These are phyloP conservation scores for Hydrocynus forskahlii DNA, from an alignment of 2,797 vertebrate genomes.

Conservation along the genomic window DNA sequence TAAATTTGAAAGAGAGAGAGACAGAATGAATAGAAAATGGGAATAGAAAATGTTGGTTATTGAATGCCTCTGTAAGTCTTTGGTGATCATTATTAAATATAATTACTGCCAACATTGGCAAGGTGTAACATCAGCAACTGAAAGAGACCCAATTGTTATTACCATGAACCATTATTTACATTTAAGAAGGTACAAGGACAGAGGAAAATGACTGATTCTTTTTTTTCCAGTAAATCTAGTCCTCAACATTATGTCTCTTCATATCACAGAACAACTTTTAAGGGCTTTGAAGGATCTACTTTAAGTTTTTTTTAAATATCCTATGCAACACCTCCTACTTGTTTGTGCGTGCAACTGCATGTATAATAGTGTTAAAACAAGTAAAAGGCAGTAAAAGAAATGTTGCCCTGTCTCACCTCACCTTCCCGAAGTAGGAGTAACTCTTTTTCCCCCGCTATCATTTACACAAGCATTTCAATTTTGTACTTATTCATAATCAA, in stretches of 20 bases:
- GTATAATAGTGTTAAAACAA: neutral
- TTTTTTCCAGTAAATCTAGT: conserved; percentile 25
- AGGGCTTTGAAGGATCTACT: conserved; percentile 18
- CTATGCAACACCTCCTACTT: conserved; percentile 15
- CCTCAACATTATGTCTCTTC: neutral
- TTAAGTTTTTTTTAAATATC: conserved; percentile 17
- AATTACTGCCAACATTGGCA: conserved; percentile 74
- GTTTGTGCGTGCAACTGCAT: neutral
- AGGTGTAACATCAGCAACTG: conserved; percentile 62
- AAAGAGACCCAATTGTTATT: conserved; percentile 65
- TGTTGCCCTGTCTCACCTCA: no score
- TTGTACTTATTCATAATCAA: no score
- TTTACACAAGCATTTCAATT: neutral
- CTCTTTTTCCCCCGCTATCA: neutral
- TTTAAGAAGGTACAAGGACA: conserved; percentile 49
- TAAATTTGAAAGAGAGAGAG: conserved; percentile 65
- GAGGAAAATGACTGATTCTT: conserved; percentile 47
- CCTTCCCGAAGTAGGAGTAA: no score
- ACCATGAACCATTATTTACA: conserved; percentile 70
- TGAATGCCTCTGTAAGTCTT: conserved; percentile 63
- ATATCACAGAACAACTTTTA: no score
- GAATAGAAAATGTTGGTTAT: conserved; percentile 67
- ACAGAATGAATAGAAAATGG: conserved; percentile 65
- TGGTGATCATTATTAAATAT: conserved; percentile 72
- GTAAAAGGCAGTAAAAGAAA: no score